Percentiles rank a stretch among this genome's conserved stretches.
These are phyloP conservation scores for Drosophila borealis DNA, from an alignment of 2,888 invertebrate genomes.

Conservation along the genomic window DNA sequence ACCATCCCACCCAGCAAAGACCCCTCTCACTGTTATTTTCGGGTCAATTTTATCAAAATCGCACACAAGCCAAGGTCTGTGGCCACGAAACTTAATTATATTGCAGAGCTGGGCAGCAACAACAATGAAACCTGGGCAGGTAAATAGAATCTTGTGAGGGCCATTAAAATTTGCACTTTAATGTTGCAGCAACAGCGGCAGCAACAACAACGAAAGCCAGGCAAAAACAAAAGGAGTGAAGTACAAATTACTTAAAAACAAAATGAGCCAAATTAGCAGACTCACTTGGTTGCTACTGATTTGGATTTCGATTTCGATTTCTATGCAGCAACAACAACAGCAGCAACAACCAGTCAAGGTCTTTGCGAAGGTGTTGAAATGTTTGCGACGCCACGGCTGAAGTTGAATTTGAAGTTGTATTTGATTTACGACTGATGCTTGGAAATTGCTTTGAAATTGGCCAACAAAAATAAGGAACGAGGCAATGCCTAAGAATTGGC, in stretches of 20 bases:
- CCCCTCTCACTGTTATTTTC: slow-evolving; percentile 28
- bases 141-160: slow-evolving; percentile 68
- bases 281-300: slow-evolving; percentile 76
- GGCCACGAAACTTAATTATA: slow-evolving; percentile 79
- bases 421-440: slow-evolving; percentile 78
- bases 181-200: slow-evolving; percentile 52
- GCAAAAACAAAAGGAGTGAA: slow-evolving; percentile 54
- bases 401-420: slow-evolving; percentile 56
- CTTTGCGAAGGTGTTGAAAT: slow-evolving; percentile 79
- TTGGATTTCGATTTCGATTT: slow-evolving; percentile 71
- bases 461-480: slow-evolving; percentile 66
- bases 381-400: slow-evolving; percentile 47
- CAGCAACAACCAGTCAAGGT: slow-evolving; percentile 65
- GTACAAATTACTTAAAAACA: slow-evolving; percentile 79
- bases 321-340: slow-evolving; percentile 53
- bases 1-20: not conserved
- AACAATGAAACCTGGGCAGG: slow-evolving; percentile 53
- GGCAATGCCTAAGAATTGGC: slow-evolving; percentile 67
- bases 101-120: slow-evolving; percentile 57
- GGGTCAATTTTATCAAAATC: slow-evolving; percentile 78
- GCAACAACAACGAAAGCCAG: slow-evolving; percentile 14
- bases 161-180: slow-evolving; percentile 78
- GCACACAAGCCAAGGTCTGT: slow-evolving; percentile 75
- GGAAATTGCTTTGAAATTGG: slow-evolving; percentile 77
- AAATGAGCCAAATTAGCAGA: slow-evolving; percentile 79